Evolutionary conservation across 2,113 vertebrate genomes (phyloP).

Genomic region (Bos javanicus): DNA sequence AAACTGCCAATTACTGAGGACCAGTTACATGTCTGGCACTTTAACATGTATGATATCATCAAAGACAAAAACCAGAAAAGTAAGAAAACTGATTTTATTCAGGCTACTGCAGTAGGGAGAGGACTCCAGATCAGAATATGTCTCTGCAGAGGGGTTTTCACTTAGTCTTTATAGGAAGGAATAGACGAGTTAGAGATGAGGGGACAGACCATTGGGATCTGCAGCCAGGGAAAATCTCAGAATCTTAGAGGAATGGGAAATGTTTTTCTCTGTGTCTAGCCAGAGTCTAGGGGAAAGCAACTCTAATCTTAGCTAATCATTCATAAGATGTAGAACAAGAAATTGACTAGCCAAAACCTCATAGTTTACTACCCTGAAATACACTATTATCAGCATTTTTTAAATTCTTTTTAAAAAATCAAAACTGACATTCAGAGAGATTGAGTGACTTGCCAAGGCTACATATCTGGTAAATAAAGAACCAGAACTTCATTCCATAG

Average conservation of each 20-base stretch:
- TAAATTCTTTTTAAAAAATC: not conserved
- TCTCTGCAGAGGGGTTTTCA: not conserved
- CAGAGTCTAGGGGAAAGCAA: not conserved
- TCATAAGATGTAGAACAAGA: not conserved
- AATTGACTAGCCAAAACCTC: conserved; percentile 29
- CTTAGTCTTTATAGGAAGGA: not conserved
- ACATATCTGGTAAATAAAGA: not conserved
- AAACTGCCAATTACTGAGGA: not conserved
- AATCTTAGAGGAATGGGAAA: not conserved
- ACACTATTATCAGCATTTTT: not conserved
- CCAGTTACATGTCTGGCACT: not conserved
- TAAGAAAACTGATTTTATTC: not conserved
- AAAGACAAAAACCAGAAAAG: not conserved
- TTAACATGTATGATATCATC: not conserved
- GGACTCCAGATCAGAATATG: not conserved
- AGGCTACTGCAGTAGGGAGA: not conserved
- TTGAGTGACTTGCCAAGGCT: not conserved
- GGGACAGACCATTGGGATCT: not conserved
- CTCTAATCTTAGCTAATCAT: not conserved
- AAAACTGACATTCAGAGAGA: not conserved
- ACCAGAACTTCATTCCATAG: not conserved
- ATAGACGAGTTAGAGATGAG: not conserved
- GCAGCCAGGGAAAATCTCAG: not conserved
- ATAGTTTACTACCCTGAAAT: not conserved
- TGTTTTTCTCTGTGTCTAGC: not conserved